Percentiles rank a stretch among this genome's conserved stretches.
phyloP scores from a whole-genome alignment of 2,888 invertebrate genomes.

The Zelleria hepariella region DNA sequence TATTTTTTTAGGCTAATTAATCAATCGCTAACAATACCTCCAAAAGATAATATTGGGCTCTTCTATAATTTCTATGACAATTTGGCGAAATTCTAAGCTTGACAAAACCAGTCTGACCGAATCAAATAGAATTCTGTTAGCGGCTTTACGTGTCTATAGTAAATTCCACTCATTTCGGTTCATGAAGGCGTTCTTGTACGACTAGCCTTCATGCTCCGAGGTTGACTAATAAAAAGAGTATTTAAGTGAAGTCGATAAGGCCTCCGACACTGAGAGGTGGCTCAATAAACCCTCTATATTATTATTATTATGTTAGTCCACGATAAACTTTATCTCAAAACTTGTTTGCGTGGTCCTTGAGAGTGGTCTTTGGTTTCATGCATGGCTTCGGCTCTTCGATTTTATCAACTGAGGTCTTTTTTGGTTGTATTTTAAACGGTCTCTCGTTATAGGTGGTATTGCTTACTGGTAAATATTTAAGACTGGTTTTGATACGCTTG shows the following conservation, averaged over 20 bases:
- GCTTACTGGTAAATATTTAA: too few relatives aligned
- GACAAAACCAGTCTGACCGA: too few relatives aligned
- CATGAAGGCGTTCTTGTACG: background rate
- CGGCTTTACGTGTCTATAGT: background rate
- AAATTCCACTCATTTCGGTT: background rate
- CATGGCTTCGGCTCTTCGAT: background rate
- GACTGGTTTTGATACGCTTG: background rate
- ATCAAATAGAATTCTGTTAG: background rate
- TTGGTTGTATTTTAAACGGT: background rate
- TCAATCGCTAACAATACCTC: too few relatives aligned
- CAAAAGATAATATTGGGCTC: too few relatives aligned
- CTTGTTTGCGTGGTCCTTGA: background rate
- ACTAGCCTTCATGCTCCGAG: background rate
- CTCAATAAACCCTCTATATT: slow-evolving; percentile 67
- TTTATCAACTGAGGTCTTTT: background rate
- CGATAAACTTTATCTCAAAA: slow-evolving; percentile 41
- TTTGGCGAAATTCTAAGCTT: too few relatives aligned
- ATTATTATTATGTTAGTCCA: slow-evolving; percentile 60
- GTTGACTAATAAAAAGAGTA: slow-evolving; percentile 65
- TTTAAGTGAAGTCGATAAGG: slow-evolving; percentile 69
- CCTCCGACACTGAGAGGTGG: slow-evolving; percentile 14
- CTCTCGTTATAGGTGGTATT: background rate
- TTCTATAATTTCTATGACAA: too few relatives aligned
- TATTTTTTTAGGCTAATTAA: too few relatives aligned
- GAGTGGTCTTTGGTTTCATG: background rate